These are phyloP conservation scores for Ctenochaetus hawaiiensis DNA, from an alignment of 2,797 vertebrate genomes.

Conservation along the genomic window DNA sequence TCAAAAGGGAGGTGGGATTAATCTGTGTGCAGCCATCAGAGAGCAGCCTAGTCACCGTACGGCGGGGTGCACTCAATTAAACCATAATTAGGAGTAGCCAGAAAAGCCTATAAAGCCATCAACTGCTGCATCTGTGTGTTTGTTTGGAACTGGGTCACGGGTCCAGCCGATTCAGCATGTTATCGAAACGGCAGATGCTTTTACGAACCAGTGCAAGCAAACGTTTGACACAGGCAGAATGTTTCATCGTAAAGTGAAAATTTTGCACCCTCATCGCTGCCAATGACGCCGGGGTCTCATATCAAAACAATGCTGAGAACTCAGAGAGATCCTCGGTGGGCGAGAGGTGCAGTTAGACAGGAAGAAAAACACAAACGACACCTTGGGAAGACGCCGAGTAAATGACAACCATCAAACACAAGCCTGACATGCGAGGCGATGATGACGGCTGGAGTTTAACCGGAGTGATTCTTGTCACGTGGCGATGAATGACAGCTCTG, in stretches of 20 bases:
- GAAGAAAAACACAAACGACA: conserved; percentile 28
- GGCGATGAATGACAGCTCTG: conserved; percentile 68
- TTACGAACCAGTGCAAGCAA: conserved; percentile 31
- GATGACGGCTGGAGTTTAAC: conserved; percentile 32
- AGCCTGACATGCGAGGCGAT: conserved; percentile 37
- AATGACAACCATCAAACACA: conserved; percentile 67
- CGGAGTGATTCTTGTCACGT: conserved; percentile 47
- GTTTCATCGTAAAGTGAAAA: conserved; percentile 53
- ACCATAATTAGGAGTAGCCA: conserved; percentile 58
- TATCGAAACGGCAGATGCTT: conserved; percentile 45
- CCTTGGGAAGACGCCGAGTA: conserved; percentile 44
- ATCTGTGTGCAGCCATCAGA: conserved; percentile 61
- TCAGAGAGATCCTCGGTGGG: conserved; percentile 25
- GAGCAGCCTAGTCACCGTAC: conserved; percentile 38
- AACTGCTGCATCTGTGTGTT: conserved; percentile 45
- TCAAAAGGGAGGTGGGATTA: conserved; percentile 69
- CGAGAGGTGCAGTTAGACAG: conserved; percentile 34
- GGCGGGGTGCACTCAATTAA: conserved; percentile 58
- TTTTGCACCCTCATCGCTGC: conserved; percentile 19
- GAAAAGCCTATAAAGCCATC: conserved; percentile 48
- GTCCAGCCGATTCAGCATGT: conserved; percentile 60
- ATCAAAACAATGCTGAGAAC: conserved; percentile 37
- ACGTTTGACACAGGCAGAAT: conserved; percentile 13
- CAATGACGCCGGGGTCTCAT: conserved; percentile 24
- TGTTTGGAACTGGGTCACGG: conserved; percentile 55